Evolutionary conservation across 2,888 invertebrate genomes (phyloP), one percentile per base, ranked within the genome.

Genomic region (Nymphalis urticae): DNA sequence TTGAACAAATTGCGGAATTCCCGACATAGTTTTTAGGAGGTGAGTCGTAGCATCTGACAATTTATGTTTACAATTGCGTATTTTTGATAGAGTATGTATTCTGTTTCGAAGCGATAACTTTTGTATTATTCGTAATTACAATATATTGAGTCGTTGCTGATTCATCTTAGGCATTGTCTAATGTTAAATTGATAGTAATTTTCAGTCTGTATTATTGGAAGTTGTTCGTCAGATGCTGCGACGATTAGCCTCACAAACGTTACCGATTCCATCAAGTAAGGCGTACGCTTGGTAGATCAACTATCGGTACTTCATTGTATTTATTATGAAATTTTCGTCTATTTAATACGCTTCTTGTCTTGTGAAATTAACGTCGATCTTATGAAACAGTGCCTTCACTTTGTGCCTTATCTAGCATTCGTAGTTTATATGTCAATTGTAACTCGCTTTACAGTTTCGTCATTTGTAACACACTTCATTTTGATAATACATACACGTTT

Each of bases 341-440:
- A 78, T 79, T 78, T 82, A 84, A 80, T 87, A 90, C 87, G 88
- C 89, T 90, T 90, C 82, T 82, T 82, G 82, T 81, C 82, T 81
- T 80, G 77, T 80, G 79, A 83, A 84, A 80, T 83, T 81, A 79
- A 82, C 77, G 82, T 60, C 76, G 80, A 78, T 81, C 76, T 79
- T 81, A 76, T 79, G 79, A 78, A 74, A 70, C 72, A 77, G 85
- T 86, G 86, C 85, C 86, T 86, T 83, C 75, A 67, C 70, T 77
- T 79, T 82, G 84, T 85, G 87, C 83, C 84, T 86, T 84, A 80
- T 79, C 71, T 69, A 61, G 51, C 16, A 64, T 42, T 53, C 27
- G 53, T 54, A 51, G 48, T 16, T 56, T 9, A 51, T 59, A n/a
- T 61, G 50, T 50, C 42, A 56, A 50, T 48, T 50, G 56, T 27